Percentiles rank a stretch among this genome's conserved stretches.
These are phyloP conservation scores for Mustela nigripes DNA, from an alignment of 2,113 vertebrate genomes.

Conservation along the genomic window DNA sequence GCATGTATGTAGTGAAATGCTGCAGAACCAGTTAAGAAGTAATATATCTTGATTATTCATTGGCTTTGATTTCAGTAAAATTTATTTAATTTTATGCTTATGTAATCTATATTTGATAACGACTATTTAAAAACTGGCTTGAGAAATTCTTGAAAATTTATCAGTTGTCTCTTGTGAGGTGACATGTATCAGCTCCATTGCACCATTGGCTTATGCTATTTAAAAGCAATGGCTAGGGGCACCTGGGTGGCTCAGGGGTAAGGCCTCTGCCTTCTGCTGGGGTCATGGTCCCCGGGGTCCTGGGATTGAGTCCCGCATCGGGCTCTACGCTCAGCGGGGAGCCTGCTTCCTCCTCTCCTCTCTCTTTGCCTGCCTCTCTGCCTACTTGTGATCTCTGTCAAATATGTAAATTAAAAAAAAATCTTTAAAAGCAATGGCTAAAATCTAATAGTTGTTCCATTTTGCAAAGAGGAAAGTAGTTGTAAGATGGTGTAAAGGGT, in stretches of 20 bases:
- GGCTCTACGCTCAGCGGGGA: too few species aligned
- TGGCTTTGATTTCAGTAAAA: neutral
- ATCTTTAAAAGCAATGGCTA: neutral
- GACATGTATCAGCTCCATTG: too few species aligned
- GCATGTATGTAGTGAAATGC: neutral
- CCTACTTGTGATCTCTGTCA: too few species aligned
- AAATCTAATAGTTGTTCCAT: neutral
- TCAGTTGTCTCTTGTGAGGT: neutral
- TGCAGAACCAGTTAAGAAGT: neutral
- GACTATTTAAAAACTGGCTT: neutral
- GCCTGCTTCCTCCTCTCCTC: too few species aligned
- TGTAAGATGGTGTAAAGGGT: neutral
- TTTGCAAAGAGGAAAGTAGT: neutral
- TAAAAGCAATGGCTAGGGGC: neutral
- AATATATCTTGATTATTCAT: neutral
- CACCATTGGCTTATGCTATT: neutral
- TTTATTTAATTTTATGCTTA: neutral
- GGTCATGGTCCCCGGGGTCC: too few species aligned
- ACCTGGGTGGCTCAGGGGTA: too few species aligned
- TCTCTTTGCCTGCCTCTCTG: too few species aligned
- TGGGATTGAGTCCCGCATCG: too few species aligned
- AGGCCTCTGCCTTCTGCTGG: too few species aligned
- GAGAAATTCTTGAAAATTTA: neutral
- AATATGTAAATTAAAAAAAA: too few species aligned
- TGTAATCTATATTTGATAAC: neutral